Evolutionary conservation across 2,797 vertebrate genomes (phyloP).

Genomic region (Tapera naevia): DNA sequence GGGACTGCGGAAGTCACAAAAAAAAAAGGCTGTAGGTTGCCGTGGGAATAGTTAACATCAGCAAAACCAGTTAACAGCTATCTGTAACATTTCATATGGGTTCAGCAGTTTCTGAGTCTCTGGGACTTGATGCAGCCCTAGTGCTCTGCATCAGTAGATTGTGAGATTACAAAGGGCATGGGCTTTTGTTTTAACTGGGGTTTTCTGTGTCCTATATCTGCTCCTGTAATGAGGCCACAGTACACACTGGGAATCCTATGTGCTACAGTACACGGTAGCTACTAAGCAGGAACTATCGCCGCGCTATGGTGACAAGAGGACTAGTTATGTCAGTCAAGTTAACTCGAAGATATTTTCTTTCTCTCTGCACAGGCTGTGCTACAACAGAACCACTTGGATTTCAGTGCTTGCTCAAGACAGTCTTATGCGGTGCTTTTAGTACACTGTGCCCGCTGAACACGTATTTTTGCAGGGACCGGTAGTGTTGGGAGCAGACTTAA

Average conservation of each 20-base stretch:
- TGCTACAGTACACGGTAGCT: not conserved
- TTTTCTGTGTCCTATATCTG: not conserved
- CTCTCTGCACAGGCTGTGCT: not conserved
- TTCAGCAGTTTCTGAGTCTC: not conserved
- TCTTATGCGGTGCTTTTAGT: not conserved
- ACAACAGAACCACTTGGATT: not conserved
- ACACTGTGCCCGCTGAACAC: accelerated
- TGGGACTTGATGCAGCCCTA: not conserved
- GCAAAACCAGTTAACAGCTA: not conserved
- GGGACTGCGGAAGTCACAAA: not conserved
- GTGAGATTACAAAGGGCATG: not conserved
- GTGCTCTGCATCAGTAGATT: accelerated
- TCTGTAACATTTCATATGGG: not conserved
- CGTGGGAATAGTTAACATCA: not conserved
- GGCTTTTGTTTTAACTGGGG: not conserved
- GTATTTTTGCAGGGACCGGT: accelerated
- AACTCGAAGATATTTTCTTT: not conserved
- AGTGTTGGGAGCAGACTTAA: not conserved
- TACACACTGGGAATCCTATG: not conserved
- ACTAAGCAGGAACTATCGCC: not conserved
- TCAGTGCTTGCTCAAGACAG: not conserved
- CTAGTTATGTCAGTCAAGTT: not conserved
- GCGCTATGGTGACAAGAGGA: not conserved
- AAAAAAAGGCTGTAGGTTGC: not conserved
- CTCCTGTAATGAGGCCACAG: not conserved